phyloP scores from a whole-genome alignment of 1,140 invertebrate species.

The Potamilus streckersoni region DNA sequence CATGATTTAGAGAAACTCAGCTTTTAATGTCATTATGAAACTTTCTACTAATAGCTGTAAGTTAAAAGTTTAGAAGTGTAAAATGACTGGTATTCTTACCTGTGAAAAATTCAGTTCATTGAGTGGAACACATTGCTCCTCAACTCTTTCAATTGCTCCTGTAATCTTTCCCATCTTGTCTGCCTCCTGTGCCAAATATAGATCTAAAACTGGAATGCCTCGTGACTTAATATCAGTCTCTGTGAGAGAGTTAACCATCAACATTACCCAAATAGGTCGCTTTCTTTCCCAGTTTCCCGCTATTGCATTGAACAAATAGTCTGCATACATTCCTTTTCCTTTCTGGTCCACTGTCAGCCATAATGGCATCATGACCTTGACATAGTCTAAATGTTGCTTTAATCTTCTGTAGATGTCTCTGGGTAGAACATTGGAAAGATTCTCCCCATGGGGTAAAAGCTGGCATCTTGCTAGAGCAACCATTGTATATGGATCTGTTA shows the following conservation, averaged over 20 bases:
- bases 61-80: not conserved
- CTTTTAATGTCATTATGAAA: no score
- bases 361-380: slow-evolving; percentile 64
- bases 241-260: slow-evolving; percentile 73
- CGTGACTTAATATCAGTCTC: slow-evolving; percentile 71
- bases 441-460: slow-evolving; percentile 69
- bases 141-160: slow-evolving; percentile 72
- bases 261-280: slow-evolving; percentile 73
- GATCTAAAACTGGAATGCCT: slow-evolving; percentile 72
- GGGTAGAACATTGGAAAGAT: slow-evolving; percentile 70
- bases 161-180: slow-evolving; percentile 69
- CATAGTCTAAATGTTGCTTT: slow-evolving; percentile 71
- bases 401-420: slow-evolving; percentile 68
- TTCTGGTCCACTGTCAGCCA: slow-evolving; percentile 72
- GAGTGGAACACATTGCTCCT: slow-evolving; percentile 73
- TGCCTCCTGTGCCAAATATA: slow-evolving; percentile 72
- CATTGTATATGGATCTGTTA: slow-evolving; percentile 70
- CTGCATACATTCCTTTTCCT: slow-evolving; percentile 69
- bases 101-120: slow-evolving; percentile 72
- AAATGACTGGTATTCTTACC: slow-evolving; percentile 57
- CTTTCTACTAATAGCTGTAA: no score
- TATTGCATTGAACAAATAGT: slow-evolving; percentile 72
- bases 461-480: slow-evolving; percentile 70
- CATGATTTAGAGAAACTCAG: no score
- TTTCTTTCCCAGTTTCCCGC: slow-evolving; percentile 73